Evolutionary conservation across 2,888 invertebrate genomes (phyloP).

Genomic region (Boloria selene): DNA sequence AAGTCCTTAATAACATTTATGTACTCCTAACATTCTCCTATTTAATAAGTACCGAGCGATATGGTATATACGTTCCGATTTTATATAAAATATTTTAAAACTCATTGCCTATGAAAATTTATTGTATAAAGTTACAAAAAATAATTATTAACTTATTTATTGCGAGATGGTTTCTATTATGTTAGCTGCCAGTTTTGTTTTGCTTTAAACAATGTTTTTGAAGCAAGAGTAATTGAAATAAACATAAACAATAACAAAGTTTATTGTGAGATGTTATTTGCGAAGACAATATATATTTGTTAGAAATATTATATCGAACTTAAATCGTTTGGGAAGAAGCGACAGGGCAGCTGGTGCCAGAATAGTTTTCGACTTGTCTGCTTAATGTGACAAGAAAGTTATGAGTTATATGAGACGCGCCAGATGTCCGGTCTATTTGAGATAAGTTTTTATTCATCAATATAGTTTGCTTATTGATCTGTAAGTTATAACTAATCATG

Average conservation of each 20-base stretch:
- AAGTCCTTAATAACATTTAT: no score
- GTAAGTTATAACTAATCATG: no score
- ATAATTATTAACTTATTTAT: no score
- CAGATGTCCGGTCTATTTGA: slow-evolving; percentile 36
- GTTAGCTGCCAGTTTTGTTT: no score
- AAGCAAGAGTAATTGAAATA: slow-evolving; percentile 3
- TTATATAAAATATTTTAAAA: no score
- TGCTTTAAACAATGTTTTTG: not conserved
- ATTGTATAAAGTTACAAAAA: no score
- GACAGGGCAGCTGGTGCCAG: slow-evolving; percentile 45
- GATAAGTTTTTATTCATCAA: slow-evolving; percentile 13
- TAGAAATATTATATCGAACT: slow-evolving; percentile 31
- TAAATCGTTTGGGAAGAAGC: slow-evolving; percentile 37
- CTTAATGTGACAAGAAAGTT: slow-evolving; percentile 50
- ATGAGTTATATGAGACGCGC: slow-evolving; percentile 45
- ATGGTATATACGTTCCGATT: no score
- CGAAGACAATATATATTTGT: slow-evolving; percentile 19
- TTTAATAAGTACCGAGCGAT: no score
- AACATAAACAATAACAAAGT: slow-evolving; percentile 2
- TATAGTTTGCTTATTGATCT: not conserved
- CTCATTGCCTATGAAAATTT: no score
- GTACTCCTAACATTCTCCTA: no score
- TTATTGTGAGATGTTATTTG: slow-evolving; percentile 16
- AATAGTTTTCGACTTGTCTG: slow-evolving; percentile 48
- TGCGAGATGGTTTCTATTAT: no score